Evolutionary conservation across 2,888 invertebrate species (phyloP), one percentile per base, ranked within the genome.

Genomic region (Molanna angustata): DNA sequence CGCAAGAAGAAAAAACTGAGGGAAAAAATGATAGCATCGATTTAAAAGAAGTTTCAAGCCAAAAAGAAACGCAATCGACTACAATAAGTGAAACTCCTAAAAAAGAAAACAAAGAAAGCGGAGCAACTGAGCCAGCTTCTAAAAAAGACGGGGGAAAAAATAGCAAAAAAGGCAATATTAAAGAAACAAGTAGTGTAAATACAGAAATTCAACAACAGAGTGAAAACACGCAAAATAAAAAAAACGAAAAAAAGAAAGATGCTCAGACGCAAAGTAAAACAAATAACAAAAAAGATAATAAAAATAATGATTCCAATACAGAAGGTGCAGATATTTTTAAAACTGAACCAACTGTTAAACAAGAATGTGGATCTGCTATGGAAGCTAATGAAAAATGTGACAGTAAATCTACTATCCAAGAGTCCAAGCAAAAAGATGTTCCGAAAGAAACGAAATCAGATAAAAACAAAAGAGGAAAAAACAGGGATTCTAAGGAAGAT

Each of bases 341-440:
- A 37, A 16, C 37, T 16, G 18, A 37, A 37, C 3, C 37, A 13
- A 13, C 33, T 11, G 33, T 33, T 33, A 3, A n/a, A 72, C 61
- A 65, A 68, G 31, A 52, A 71, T 47, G 57, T 69, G 33, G 13
- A 17, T 18, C 1, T 20, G 31, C 48, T 44, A 31, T 31, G 11
- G 64, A 64, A 37, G 18, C 2, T 2, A 37, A 16, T 37, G 11
- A 37, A 16, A 14, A 6, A n/a, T 17, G 37, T 37, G 37, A 22
- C 16, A 31, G 11, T 9, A 32, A 40, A 13, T 27, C 19, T 22
- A n/a, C 33, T 21, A 19, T 37, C 19, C 47, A 14, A 76, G 76
- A 1, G 72, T 72, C n/a, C 76, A 75, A 63, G 76, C 77, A 1
- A 76, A 76, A 62, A 64, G 77, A 57, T 72, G 69, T 45, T 68